Conservation (phyloP, 2,113 vertebrate species). For the Corythornis madagascariensis region DNA sequence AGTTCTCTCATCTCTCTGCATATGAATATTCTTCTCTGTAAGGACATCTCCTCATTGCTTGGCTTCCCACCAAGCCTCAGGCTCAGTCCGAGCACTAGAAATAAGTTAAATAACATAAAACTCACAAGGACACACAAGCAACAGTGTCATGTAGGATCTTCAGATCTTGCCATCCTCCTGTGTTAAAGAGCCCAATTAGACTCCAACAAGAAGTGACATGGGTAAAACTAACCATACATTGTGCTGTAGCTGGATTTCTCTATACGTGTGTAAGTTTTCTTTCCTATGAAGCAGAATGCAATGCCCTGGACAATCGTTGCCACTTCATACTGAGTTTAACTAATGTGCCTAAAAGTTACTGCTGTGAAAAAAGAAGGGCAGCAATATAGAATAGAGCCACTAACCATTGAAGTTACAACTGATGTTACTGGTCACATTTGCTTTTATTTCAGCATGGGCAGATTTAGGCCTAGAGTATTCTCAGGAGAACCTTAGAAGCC, state of each 20-base stretch:
- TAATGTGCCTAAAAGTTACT: not conserved
- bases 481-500: not conserved
- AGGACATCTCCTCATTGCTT: not conserved
- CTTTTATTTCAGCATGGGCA: not conserved
- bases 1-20: not conserved
- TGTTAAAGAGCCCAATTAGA: not conserved
- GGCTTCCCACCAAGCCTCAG: not conserved
- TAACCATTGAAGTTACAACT: not conserved
- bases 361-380: not conserved
- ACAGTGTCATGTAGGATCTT: not conserved
- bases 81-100: not conserved
- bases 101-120: not conserved
- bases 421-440: not conserved
- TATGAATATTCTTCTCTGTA: not conserved
- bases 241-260: not conserved
- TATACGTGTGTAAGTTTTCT: not conserved
- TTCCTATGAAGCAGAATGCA: not conserved
- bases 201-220: not conserved
- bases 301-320: not conserved
- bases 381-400: not conserved
- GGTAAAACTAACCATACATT: not conserved
- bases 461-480: not conserved
- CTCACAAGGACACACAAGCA: not conserved
- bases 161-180: not conserved
- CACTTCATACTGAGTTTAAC: not conserved